These are phyloP conservation scores for Drosophila sulfurigaster DNA, from an alignment of 1,140 invertebrate species.

Conservation along the genomic window DNA sequence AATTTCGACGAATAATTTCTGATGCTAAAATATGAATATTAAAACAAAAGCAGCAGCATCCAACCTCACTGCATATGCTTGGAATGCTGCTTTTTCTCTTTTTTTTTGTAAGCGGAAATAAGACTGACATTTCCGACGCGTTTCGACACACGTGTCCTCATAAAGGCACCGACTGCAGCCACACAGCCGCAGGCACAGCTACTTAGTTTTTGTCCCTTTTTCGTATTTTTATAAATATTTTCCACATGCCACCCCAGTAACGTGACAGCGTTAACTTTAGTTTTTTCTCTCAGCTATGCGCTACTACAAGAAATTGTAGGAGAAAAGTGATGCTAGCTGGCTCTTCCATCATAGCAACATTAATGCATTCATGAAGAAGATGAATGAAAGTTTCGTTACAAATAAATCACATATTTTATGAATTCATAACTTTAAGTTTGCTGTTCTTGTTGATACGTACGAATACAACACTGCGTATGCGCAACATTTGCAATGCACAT, in stretches of 20 bases:
- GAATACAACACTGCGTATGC: constrained; percentile 66
- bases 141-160: constrained; percentile 30
- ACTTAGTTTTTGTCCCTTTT: constrained; percentile 7
- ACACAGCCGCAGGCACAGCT: constrained; percentile 32
- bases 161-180: constrained; percentile 24
- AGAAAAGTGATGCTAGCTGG: neutral
- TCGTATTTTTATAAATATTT: constrained; percentile 60
- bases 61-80: constrained; percentile 39
- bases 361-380: neutral
- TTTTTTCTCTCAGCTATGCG: constrained; percentile 53
- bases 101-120: constrained; percentile 35
- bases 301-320: constrained; percentile 17
- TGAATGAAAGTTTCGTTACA: constrained; percentile 59
- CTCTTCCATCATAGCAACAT: constrained; percentile 1
- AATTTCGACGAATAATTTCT: constrained; percentile 79
- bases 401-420: constrained; percentile 80
- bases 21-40: constrained; percentile 82
- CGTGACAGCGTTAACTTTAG: constrained; percentile 72
- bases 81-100: constrained; percentile 29
- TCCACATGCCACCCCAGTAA: constrained; percentile 59
- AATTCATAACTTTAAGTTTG: constrained; percentile 83
- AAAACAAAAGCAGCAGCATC: constrained; percentile 68
- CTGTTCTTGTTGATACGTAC: constrained; percentile 47
- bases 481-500: constrained; percentile 52
- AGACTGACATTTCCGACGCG: constrained; percentile 59